phyloP scores from a whole-genome alignment of 2,888 invertebrate genomes.

The Erannis defoliaria region DNA sequence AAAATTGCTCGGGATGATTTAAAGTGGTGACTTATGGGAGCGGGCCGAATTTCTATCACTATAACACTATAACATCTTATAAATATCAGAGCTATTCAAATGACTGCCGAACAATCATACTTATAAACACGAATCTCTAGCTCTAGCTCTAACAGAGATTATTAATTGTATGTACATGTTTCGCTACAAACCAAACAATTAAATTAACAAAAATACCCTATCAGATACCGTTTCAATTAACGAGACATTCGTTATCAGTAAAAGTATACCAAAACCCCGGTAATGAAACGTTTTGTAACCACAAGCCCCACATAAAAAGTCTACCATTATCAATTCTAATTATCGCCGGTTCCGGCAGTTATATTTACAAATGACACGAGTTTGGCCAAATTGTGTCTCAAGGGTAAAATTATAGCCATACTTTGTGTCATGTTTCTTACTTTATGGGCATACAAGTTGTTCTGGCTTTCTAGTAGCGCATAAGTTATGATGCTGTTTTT shows the following conservation, averaged over 20 bases:
- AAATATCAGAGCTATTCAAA: too few species aligned
- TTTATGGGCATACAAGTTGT: constrained; percentile 44
- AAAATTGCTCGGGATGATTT: too few species aligned
- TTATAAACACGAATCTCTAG: too few species aligned
- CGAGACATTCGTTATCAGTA: not conserved
- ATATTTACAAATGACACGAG: constrained; percentile 44
- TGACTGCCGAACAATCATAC: too few species aligned
- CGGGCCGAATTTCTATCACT: too few species aligned
- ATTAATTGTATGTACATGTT: too few species aligned
- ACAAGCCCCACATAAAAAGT: constrained; percentile 22
- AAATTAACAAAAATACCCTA: not conserved
- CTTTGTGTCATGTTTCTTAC: constrained; percentile 44
- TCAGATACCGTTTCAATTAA: not conserved
- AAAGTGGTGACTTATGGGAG: too few species aligned
- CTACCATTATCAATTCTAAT: constrained; percentile 41
- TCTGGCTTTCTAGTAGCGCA: constrained; percentile 37
- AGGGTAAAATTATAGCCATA: constrained; percentile 45
- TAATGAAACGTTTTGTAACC: constrained; percentile 6
- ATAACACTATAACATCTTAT: too few species aligned
- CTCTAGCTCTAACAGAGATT: too few species aligned
- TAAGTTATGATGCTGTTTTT: constrained; percentile 33
- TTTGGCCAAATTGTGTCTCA: constrained; percentile 43
- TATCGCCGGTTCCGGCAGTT: constrained; percentile 34
- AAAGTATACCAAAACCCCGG: not conserved
- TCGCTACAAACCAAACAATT: too few species aligned